Conservation (phyloP, 2,113 vertebrate species). For the Lagenorhynchus albirostris region DNA sequence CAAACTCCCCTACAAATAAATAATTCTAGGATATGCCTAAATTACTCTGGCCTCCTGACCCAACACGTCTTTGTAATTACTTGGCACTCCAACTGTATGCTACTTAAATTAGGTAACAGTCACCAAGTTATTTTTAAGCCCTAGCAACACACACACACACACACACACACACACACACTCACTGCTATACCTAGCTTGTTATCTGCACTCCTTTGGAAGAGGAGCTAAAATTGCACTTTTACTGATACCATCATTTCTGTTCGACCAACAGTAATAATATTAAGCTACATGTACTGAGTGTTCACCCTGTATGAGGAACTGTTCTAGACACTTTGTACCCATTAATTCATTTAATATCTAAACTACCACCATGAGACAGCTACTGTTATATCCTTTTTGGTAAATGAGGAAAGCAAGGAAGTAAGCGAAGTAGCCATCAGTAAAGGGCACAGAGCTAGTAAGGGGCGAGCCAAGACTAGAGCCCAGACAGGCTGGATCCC, state of each 20-base stretch:
- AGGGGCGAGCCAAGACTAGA: background rate
- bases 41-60: conserved; percentile 45
- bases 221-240: background rate
- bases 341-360: background rate
- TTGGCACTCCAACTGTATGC: conserved; percentile 53
- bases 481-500: no score
- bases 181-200: background rate
- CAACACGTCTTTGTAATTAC: conserved; percentile 60
- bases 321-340: background rate
- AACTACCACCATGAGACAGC: background rate
- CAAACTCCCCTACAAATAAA: conserved; percentile 50
- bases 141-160: conserved; percentile 43
- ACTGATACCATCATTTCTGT: background rate
- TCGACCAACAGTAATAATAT: background rate
- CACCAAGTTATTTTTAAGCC: conserved; percentile 81
- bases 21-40: conserved; percentile 43
- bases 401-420: background rate
- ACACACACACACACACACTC: background rate
- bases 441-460: background rate
- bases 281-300: background rate
- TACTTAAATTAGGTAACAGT: conserved; percentile 71
- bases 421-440: background rate
- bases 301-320: background rate
- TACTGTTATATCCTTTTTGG: background rate
- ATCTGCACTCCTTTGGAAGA: background rate